A percentile compares a stretch with the other conserved stretches of the same genome.
Evolutionary conservation across 2,888 invertebrate species (phyloP).

Genomic region (Pammene aurita): DNA sequence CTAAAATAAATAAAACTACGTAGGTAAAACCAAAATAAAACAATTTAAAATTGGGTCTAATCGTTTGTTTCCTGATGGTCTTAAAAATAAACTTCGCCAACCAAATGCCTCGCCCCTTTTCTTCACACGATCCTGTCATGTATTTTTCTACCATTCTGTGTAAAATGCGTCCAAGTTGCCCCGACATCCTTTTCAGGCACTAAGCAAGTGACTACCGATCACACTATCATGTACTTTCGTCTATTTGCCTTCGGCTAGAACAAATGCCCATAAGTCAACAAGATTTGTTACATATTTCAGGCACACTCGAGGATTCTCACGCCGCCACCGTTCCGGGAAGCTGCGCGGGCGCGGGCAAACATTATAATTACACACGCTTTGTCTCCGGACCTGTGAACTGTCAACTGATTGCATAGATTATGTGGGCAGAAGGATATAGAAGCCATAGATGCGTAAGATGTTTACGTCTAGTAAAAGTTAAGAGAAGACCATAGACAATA

Average conservation of each 20-base stretch:
- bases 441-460: background rate
- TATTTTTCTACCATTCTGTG: too few relatives aligned
- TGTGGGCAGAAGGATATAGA: background rate
- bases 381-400: constrained; percentile 61
- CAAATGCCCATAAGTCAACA: constrained; percentile 24
- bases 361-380: constrained; percentile 52
- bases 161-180: too few relatives aligned
- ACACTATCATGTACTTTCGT: background rate
- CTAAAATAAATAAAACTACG: too few relatives aligned
- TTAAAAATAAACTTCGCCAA: too few relatives aligned
- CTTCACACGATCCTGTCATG: too few relatives aligned
- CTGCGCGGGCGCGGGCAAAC: constrained; percentile 31
- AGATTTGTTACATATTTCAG: constrained; percentile 29
- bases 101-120: too few relatives aligned
- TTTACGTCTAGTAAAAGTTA: too few relatives aligned
- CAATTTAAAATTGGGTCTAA: too few relatives aligned
- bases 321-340: constrained; percentile 39
- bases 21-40: too few relatives aligned
- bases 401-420: constrained; percentile 56
- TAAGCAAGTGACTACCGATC: background rate
- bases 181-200: background rate
- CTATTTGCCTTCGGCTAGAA: constrained; percentile 4
- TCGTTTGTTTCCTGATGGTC: too few relatives aligned
- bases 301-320: constrained; percentile 31
- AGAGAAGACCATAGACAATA: too few relatives aligned